Evolutionary conservation across 2,797 vertebrate genomes (phyloP), one percentile per base, ranked within the genome.

Genomic region (Esox masquinongy): DNA sequence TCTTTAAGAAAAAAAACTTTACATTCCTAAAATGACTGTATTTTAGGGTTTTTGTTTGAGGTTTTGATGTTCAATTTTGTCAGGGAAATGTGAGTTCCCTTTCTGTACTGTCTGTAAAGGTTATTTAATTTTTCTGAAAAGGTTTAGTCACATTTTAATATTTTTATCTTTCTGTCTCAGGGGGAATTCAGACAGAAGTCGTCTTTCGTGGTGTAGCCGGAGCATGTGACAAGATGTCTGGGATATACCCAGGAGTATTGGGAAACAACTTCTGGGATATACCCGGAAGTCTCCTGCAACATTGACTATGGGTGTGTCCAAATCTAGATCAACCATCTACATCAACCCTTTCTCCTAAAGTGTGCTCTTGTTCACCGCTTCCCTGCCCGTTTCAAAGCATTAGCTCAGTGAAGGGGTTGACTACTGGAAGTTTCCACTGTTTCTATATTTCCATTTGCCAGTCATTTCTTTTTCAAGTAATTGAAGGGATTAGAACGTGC

Each of bases 141-240:
- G 11, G 29, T 68, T 2, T 53, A 24, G 56, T 17, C 56, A 72
- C 5, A 68, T 36, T 29, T 68, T 63, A 22, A 4, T 34, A 5
- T 12, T 12, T n/a, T 68, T 9, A 34, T 70, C 7, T 83, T 84
- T 39, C 50, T 82, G 79, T 88, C 77, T 5, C 85, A 99, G 97
- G 90, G 94, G 15, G 96, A 96, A 19, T 99, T 97, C 93, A 95
- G 92, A 89, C 97, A 97, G 92, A 99, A 97, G 69, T 98, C 97
- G 0, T 98, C 97, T 0, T 99, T 98, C 83, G 91, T 98, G 90
- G 97, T 99, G 82, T 98, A 96, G 94, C 72, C 68, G 67, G 49
- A 71, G 12, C 70, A 72, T 19, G 66, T 19, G 17, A 24, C 22
- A n/a, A 47, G n/a, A 63, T 43, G 67, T 49, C n/a, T 9, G 22